Evolutionary conservation across 2,888 invertebrate genomes (phyloP).

Genomic region (Bedellia somnulentella): DNA sequence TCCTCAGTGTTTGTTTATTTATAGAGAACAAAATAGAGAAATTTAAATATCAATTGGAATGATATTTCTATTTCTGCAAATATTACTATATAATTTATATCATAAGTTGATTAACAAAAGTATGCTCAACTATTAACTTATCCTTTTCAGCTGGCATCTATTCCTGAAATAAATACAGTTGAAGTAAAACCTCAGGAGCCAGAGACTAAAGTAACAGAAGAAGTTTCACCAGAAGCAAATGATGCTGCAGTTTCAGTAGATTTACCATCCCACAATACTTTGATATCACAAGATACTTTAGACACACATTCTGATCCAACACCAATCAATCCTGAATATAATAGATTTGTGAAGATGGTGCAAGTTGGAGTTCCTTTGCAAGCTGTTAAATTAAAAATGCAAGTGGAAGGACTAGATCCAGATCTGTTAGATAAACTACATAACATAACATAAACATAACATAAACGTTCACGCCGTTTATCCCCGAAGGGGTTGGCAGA

Average conservation of each 20-base stretch:
- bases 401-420: constrained; percentile 80
- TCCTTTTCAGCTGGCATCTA: constrained; percentile 47
- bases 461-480: too few relatives aligned
- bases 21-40: too few relatives aligned
- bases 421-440: constrained; percentile 60
- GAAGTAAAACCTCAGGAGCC: not conserved
- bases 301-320: constrained; percentile 11
- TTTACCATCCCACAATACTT: constrained; percentile 4
- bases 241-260: too few relatives aligned
- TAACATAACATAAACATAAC: constrained; percentile 4
- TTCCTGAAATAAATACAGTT: constrained; percentile 36
- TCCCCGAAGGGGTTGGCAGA: too few relatives aligned
- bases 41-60: too few relatives aligned
- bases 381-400: constrained; percentile 83
- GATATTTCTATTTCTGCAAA: too few relatives aligned
- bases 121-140: not conserved
- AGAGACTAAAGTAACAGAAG: constrained; percentile 8
- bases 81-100: too few relatives aligned
- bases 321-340: constrained; percentile 67
- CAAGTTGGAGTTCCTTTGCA: constrained; percentile 83
- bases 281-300: constrained; percentile 6
- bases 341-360: constrained; percentile 85
- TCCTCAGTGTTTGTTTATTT: too few relatives aligned
- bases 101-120: too few relatives aligned
- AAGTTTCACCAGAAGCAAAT: constrained; percentile 6